Percentiles rank a stretch among this genome's conserved stretches.
Evolutionary conservation across 2,888 invertebrate species (phyloP).

Genomic region (Eupithecia subumbrata): DNA sequence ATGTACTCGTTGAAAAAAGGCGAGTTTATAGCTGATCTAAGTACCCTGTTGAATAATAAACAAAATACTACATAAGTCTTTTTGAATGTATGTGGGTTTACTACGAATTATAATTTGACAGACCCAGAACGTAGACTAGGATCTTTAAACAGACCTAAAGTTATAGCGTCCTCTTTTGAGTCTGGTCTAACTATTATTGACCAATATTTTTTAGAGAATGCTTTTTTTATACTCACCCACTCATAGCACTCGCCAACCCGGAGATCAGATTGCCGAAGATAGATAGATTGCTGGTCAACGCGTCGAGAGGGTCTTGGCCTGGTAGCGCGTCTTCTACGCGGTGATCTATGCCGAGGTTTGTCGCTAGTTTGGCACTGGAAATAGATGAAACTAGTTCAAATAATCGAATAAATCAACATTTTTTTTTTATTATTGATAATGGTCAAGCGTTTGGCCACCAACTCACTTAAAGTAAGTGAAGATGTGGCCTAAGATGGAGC

Average conservation of each 20-base stretch:
- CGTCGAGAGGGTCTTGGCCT: slow-evolving; percentile 54
- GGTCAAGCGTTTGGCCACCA: no score
- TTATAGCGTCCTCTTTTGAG: no score
- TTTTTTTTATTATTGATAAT: no score
- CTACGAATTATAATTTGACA: background rate
- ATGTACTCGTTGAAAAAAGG: slow-evolving; percentile 47
- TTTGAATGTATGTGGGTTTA: no score
- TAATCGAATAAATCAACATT: no score
- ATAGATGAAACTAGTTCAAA: no score
- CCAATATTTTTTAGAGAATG: no score
- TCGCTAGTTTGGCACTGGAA: slow-evolving; percentile 67
- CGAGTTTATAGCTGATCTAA: slow-evolving; percentile 50
- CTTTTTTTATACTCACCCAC: slow-evolving; percentile 54
- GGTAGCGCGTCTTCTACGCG: slow-evolving; percentile 65
- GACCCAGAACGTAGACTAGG: no score
- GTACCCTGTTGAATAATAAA: slow-evolving; percentile 48
- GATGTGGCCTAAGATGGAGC: no score
- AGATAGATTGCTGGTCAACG: slow-evolving; percentile 55
- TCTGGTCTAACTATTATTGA: no score
- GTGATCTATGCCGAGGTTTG: slow-evolving; percentile 59
- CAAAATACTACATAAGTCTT: background rate
- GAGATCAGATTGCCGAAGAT: slow-evolving; percentile 58
- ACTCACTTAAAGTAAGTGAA: no score
- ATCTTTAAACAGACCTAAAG: no score
- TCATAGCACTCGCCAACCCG: slow-evolving; percentile 57